phyloP scores from a whole-genome alignment of 2,797 vertebrate genomes.

The Ceyx erithaca region DNA sequence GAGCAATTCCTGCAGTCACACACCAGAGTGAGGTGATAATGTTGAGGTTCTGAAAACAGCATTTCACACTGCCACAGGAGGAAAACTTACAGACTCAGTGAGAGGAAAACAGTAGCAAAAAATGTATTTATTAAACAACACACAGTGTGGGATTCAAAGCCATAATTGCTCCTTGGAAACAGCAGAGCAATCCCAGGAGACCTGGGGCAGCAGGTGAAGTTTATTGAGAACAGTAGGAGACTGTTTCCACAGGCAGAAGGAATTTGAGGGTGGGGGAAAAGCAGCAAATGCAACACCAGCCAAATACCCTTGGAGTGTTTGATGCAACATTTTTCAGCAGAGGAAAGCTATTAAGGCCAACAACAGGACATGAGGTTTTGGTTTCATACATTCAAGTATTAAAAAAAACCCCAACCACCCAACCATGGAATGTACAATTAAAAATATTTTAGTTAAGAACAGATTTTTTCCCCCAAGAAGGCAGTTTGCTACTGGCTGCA shows the following conservation, averaged over 20 bases:
- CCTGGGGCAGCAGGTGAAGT: background rate
- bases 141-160: background rate
- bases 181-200: background rate
- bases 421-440: background rate
- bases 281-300: background rate
- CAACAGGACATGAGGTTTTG: background rate
- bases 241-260: background rate
- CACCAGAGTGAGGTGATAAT: background rate
- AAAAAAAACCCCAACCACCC: background rate
- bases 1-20: background rate
- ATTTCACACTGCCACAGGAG: background rate
- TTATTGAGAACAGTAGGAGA: background rate
- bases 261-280: background rate
- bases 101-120: background rate
- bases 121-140: slow-evolving; percentile 6
- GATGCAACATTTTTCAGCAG: background rate
- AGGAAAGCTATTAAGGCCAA: background rate
- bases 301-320: background rate
- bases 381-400: background rate
- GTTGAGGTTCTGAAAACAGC: background rate
- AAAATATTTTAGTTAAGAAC: background rate
- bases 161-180: background rate
- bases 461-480: background rate
- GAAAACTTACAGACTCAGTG: background rate
- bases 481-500: background rate